Percentiles rank a stretch among this genome's conserved stretches.
phyloP scores from a whole-genome alignment of 2,113 vertebrate genomes.

The Alethe castanea region DNA sequence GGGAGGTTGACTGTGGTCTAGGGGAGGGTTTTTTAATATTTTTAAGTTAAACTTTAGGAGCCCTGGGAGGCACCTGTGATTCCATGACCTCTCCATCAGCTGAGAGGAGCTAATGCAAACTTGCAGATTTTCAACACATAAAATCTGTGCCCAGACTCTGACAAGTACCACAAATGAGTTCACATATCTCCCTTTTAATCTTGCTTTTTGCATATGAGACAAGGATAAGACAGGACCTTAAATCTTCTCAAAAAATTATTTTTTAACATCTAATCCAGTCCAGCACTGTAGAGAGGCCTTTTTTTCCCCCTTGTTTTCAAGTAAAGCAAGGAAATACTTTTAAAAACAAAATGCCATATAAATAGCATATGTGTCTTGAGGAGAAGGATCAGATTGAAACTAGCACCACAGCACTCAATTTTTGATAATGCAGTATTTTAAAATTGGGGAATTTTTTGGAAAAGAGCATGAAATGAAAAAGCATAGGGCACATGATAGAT shows the following conservation, averaged over 20 bases:
- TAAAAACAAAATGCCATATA: background rate
- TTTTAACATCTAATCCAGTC: background rate
- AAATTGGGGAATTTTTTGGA: background rate
- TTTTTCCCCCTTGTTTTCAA: background rate
- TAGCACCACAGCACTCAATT: background rate
- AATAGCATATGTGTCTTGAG: background rate
- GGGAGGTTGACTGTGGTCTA: background rate
- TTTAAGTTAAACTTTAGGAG: background rate
- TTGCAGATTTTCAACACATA: background rate
- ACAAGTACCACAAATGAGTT: background rate
- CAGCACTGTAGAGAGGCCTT: background rate
- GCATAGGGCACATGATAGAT: background rate
- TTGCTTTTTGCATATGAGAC: background rate
- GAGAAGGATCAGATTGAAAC: background rate
- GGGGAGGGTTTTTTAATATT: background rate
- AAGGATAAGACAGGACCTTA: background rate
- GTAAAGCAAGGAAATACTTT: background rate
- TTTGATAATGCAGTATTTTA: background rate
- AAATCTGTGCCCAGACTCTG: background rate
- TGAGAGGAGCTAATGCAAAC: background rate
- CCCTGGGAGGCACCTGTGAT: background rate
- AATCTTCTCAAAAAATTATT: rapidly evolving
- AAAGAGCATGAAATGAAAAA: background rate
- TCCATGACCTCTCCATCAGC: background rate
- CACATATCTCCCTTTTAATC: background rate